Evolutionary conservation across 2,888 invertebrate genomes (phyloP), one percentile per base, ranked within the genome.

Genomic region (Arctia plantaginis): DNA sequence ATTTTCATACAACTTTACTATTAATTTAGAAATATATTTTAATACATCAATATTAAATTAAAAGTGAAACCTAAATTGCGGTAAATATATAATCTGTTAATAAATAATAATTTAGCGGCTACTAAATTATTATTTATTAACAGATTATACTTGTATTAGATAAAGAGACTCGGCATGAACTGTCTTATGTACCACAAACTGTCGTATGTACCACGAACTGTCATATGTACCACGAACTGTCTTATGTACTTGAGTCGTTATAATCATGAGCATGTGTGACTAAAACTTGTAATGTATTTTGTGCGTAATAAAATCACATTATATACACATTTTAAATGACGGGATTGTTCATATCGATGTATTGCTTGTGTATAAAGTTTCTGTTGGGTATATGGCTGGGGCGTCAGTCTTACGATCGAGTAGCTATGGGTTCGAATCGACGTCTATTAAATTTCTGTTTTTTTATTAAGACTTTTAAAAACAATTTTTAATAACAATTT

Each of bases 261-360:
- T 3, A 47, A 33, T 72, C 55, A 35, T 72, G 30, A 64, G 47
- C 72, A 51, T 66, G 68, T 44, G 80, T 80, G 77, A 79, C 74
- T 80, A 79, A 76, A 73, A 23, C n/a, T 67, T 33, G 67, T 13
- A 39, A 10, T 66, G 23, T 41, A 27, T 67, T 30, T 13, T 67
- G 67, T 47, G 66, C 44, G 41, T 39, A 41, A 65, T 66, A 44
- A 62, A 30, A 70, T 70, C 55, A 55, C 35, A 66, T 27, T 44
- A 27, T 41, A 18, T 44, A 66, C 27, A 27, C n/a, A 44, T 55
- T 10, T 66, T 66, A 23, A 33, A 23, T 47, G 47, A 44, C n/a
- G 12, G 67, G 67, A 67, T 33, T 67, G 67, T 67, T 67, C 30
- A 67, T 67, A 67, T 67, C 47, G 20, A 18, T 30, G 27, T 30